Conservation (phyloP, 2,888 invertebrate species). For the Tenthredo distinguenda region DNA sequence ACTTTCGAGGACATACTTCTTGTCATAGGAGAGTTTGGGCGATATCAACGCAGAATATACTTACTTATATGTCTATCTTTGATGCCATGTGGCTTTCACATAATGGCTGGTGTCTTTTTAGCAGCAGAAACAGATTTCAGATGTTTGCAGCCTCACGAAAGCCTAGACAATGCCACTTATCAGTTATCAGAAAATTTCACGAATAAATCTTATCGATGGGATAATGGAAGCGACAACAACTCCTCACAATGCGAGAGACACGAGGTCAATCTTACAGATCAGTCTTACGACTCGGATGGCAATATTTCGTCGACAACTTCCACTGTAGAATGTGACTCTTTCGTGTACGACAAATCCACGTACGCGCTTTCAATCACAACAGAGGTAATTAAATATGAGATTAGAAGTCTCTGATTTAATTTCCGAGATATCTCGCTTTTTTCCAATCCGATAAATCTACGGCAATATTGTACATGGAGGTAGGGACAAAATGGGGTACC, state of each 20-base stretch:
- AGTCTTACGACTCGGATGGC: constrained; percentile 66
- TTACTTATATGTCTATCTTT: constrained; percentile 85
- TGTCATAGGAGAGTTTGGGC: constrained; percentile 86
- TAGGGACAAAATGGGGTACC: too few relatives aligned
- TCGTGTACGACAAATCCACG: constrained; percentile 82
- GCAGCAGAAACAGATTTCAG: constrained; percentile 83
- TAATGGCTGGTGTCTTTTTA: constrained; percentile 86
- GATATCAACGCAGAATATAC: constrained; percentile 85
- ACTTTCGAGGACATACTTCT: constrained; percentile 86
- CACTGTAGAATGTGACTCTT: constrained; percentile 79
- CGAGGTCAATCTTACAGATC: constrained; percentile 76
- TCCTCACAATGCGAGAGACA: constrained; percentile 80
- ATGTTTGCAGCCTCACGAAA: constrained; percentile 82
- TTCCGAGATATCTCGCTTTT: background rate
- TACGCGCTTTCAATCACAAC: constrained; percentile 84
- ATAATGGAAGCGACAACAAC: constrained; percentile 73
- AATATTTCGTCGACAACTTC: constrained; percentile 67
- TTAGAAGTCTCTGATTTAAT: background rate
- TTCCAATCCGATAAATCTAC: background rate
- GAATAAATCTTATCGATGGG: constrained; percentile 81
- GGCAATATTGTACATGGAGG: too few relatives aligned
- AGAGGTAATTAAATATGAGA: constrained; percentile 79
- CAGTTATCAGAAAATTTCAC: constrained; percentile 77
- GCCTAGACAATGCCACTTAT: constrained; percentile 78
- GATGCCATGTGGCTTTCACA: constrained; percentile 87